A percentile compares a stretch with the other conserved stretches of the same genome.
phyloP scores from a whole-genome alignment of 2,113 vertebrate genomes.

The Lamprologus speciosus region DNA sequence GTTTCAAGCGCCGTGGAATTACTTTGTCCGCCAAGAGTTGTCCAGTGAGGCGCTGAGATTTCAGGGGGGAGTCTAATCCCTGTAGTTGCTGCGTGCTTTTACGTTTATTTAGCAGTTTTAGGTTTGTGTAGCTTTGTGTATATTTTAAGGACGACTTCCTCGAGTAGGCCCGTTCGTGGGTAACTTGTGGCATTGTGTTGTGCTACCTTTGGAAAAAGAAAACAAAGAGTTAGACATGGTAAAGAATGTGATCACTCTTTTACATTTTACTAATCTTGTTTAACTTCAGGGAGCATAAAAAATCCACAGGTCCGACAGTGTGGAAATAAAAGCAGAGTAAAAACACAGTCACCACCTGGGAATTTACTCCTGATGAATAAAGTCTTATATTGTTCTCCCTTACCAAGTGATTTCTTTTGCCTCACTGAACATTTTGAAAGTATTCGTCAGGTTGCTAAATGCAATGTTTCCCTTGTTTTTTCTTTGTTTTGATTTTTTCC shows the following conservation, averaged over 20 bases:
- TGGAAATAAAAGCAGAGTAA: background rate
- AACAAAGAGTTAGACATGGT: background rate
- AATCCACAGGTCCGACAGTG: conserved; percentile 4
- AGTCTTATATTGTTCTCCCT: background rate
- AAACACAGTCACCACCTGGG: background rate
- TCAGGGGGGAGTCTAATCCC: conserved; percentile 26
- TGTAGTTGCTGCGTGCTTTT: conserved; percentile 27
- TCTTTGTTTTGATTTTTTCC: background rate
- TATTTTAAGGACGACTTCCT: conserved; percentile 40
- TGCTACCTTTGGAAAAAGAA: conserved; percentile 15
- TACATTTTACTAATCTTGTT: background rate
- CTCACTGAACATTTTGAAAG: background rate
- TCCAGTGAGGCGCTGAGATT: conserved; percentile 72
- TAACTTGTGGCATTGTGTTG: conserved; percentile 49
- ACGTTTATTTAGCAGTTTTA: conserved; percentile 34
- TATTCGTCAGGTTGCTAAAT: background rate
- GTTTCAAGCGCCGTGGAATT: conserved; percentile 75
- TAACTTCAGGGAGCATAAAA: background rate
- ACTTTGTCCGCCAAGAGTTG: conserved; percentile 66
- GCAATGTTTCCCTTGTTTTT: background rate
- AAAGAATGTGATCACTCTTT: background rate
- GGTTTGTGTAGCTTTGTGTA: conserved; percentile 12
- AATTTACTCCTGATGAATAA: background rate
- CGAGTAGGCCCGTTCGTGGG: conserved; percentile 26
- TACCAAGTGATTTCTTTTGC: background rate